These are phyloP conservation scores for Dioctria linearis DNA, from an alignment of 2,888 invertebrate species.

Conservation along the genomic window DNA sequence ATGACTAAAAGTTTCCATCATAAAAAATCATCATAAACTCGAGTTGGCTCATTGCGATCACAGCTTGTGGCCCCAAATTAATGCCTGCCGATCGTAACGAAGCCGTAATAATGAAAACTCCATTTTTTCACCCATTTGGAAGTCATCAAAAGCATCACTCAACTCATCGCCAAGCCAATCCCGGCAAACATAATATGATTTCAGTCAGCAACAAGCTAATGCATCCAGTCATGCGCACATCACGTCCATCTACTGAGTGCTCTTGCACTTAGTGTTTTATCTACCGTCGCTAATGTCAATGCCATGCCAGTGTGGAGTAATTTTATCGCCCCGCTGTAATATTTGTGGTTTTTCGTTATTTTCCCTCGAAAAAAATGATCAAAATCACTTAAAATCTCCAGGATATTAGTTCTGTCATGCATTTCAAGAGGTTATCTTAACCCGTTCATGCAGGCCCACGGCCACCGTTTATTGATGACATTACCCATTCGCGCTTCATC, in stretches of 20 bases:
- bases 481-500: conserved; percentile 35
- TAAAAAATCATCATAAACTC: no score
- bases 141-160: conserved; percentile 31
- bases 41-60: conserved; percentile 3
- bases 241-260: background rate
- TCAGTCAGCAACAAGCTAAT: background rate
- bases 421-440: conserved; percentile 6
- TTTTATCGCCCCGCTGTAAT: conserved; percentile 23
- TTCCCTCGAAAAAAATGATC: conserved; percentile 26
- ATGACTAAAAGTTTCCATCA: no score
- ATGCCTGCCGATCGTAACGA: conserved; percentile 1
- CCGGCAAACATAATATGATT: conserved; percentile 8
- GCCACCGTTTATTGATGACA: conserved; percentile 26
- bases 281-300: conserved; percentile 9
- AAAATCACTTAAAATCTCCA: conserved; percentile 12
- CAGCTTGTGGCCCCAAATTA: conserved; percentile 34
- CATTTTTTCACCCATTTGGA: conserved; percentile 40
- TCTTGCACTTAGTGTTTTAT: conserved; percentile 30
- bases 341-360: background rate
- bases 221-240: background rate
- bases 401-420: background rate
- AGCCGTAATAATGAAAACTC: conserved; percentile 7
- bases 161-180: background rate
- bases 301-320: background rate
- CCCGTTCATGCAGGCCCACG: background rate